Percentiles rank a stretch among this genome's conserved stretches.
Conservation (phyloP, 2,113 vertebrate genomes). For the Channa maculata region DNA sequence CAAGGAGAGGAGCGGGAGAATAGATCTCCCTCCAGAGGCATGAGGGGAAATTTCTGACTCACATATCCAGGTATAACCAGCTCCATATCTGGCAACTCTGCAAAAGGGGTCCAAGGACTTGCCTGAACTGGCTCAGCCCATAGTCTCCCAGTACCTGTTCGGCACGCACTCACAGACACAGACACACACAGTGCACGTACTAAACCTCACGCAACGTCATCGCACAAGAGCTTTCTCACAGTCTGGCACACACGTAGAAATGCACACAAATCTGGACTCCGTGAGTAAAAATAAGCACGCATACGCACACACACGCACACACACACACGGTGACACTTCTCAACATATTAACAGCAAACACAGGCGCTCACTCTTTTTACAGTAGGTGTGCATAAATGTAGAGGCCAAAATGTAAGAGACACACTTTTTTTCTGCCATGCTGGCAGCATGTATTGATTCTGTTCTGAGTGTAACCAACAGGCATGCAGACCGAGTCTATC, state of each 20-base stretch:
- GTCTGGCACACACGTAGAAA: slow-evolving; percentile 3
- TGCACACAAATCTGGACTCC: slow-evolving; percentile 13
- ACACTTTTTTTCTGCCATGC: slow-evolving; percentile 16
- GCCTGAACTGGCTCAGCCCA: slow-evolving; percentile 64
- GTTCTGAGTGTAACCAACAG: slow-evolving; percentile 58
- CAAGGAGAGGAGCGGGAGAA: slow-evolving; percentile 8
- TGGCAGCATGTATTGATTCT: slow-evolving; percentile 61
- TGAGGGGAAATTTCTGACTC: slow-evolving; percentile 47
- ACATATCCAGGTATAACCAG: slow-evolving; percentile 58
- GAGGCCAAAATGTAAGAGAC: slow-evolving; percentile 7
- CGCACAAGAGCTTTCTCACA: slow-evolving; percentile 64
- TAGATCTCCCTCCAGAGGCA: slow-evolving; percentile 34
- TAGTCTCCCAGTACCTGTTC: slow-evolving; percentile 27
- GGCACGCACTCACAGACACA: slow-evolving; percentile 27
- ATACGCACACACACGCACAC: slow-evolving; percentile 6
- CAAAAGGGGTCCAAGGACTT: slow-evolving; percentile 61
- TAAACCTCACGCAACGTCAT: slow-evolving; percentile 40
- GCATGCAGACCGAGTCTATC: slow-evolving; percentile 69
- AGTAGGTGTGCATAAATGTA: slow-evolving; percentile 32
- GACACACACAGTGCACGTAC: slow-evolving; percentile 22
- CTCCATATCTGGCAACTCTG: slow-evolving; percentile 43
- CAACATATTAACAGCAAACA: slow-evolving; percentile 17
- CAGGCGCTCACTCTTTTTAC: slow-evolving; percentile 14
- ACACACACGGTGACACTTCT: slow-evolving; percentile 10
- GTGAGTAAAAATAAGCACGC: slow-evolving; percentile 13